Evolutionary conservation across 1,140 invertebrate genomes (phyloP), one percentile per base, ranked within the genome.

Genomic region (Drosophila oshimai): DNA sequence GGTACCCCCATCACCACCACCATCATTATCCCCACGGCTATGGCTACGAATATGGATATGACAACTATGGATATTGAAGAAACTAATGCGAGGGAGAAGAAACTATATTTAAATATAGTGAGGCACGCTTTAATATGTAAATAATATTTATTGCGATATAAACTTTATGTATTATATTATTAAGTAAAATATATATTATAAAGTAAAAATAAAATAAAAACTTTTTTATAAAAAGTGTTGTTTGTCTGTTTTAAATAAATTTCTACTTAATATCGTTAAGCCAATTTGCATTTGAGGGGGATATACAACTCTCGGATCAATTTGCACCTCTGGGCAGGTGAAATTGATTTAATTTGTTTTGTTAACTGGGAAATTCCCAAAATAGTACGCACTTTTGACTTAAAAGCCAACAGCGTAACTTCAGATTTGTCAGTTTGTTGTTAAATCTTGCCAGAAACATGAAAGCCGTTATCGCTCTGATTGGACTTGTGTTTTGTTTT

Each of bases 241-340:
- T n/a, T n/a, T n/a, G n/a, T n/a, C n/a, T n/a, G n/a, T n/a, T n/a
- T n/a, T n/a, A n/a, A n/a, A n/a, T n/a, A n/a, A n/a, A n/a, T n/a
- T n/a, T n/a, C n/a, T n/a, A n/a, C n/a, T n/a, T n/a, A 60, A 71
- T 65, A 68, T 68, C 70, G 37, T 74, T 31, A 36, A 24, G 36
- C 34, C 15, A 65, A 51, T 60, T 54, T 41, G 28, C 37, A 26
- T 54, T 17, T n/a, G n/a, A n/a, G 20, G 65, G 70, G 76, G 71
- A 71, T 65, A 64, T 58, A 80, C 55, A 53, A 20, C 12, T 67
- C 29, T 17, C 10, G 20, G 18, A 24, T 51, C 37, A 79, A 79
- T 80, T 69, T 13, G 18, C 55, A 62, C 51, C 36, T 71, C 33
- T 34, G 28, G 33, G 12, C 37, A 7, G 29, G 13, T 26, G 9